Percentiles rank a stretch among this genome's conserved stretches.
Conservation (phyloP, 2,797 vertebrate genomes). For the Anguilla pacifica region DNA sequence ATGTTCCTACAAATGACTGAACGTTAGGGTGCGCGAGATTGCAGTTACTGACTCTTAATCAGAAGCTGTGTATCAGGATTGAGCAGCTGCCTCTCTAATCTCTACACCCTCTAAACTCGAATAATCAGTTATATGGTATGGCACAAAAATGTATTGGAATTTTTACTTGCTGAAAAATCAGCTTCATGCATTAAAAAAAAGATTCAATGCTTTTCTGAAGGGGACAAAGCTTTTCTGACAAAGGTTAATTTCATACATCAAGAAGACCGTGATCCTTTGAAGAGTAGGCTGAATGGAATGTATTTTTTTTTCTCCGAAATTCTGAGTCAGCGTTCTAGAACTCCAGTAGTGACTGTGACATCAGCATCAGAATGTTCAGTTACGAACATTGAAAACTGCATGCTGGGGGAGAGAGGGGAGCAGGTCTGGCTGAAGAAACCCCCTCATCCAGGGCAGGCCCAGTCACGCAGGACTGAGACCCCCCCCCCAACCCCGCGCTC, state of each 20-base stretch:
- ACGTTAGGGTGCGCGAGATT: neutral
- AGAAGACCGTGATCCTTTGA: neutral
- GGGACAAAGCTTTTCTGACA: neutral
- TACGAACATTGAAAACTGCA: too few relatives aligned
- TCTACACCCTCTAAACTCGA: too few relatives aligned
- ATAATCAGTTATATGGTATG: neutral
- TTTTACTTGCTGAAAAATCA: neutral
- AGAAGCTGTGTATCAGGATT: neutral
- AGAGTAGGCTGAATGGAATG: too few relatives aligned
- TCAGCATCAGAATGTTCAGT: too few relatives aligned
- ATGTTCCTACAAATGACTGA: neutral
- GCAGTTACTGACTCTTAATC: neutral
- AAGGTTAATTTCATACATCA: neutral
- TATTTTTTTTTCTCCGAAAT: too few relatives aligned
- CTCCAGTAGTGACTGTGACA: neutral
- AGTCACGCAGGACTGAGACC: slow-evolving; percentile 75
- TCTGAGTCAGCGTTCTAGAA: neutral
- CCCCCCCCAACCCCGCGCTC: slow-evolving; percentile 57
- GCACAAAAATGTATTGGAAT: too few relatives aligned
- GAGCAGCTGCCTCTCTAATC: neutral
- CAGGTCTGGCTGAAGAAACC: neutral
- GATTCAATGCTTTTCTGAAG: too few relatives aligned
- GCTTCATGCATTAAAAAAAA: neutral
- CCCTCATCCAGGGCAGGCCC: slow-evolving; percentile 55
- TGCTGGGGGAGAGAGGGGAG: neutral